Evolutionary conservation across 2,113 vertebrate genomes (phyloP).

Genomic region (Anarhynchus alexandrinus): DNA sequence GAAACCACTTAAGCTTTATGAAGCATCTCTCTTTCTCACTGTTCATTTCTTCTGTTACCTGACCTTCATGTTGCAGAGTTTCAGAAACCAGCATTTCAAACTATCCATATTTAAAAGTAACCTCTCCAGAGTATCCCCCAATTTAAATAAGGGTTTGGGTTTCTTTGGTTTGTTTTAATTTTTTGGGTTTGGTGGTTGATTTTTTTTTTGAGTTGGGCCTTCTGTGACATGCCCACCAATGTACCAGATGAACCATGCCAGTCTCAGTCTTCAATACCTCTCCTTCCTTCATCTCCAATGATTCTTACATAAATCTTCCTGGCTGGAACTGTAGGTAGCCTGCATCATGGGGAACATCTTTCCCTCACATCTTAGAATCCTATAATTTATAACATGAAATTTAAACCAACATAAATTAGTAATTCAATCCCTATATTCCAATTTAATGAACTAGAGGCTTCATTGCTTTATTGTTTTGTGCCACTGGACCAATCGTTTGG

Average conservation of each 20-base stretch:
- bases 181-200: neutral
- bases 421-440: conserved; percentile 76
- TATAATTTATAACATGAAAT: conserved; percentile 74
- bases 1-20: conserved; percentile 7
- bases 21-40: neutral
- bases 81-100: neutral
- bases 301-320: conserved; percentile 40
- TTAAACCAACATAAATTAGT: conserved; percentile 76
- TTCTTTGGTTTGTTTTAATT: neutral
- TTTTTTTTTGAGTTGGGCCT: neutral
- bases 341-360: conserved; percentile 60
- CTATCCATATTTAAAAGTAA: neutral
- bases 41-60: neutral
- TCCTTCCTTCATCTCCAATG: conserved; percentile 4
- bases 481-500: conserved; percentile 73
- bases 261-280: conserved; percentile 5
- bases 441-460: conserved; percentile 75
- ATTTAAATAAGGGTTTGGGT: neutral
- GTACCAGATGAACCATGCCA: neutral
- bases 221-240: neutral
- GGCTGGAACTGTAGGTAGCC: conserved; percentile 49
- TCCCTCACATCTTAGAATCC: conserved; percentile 63
- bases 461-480: conserved; percentile 77
- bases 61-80: neutral
- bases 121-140: neutral